Base-by-base conservation (phyloP, 1,140 invertebrate genomes). In the Ladona fulva region DNA sequence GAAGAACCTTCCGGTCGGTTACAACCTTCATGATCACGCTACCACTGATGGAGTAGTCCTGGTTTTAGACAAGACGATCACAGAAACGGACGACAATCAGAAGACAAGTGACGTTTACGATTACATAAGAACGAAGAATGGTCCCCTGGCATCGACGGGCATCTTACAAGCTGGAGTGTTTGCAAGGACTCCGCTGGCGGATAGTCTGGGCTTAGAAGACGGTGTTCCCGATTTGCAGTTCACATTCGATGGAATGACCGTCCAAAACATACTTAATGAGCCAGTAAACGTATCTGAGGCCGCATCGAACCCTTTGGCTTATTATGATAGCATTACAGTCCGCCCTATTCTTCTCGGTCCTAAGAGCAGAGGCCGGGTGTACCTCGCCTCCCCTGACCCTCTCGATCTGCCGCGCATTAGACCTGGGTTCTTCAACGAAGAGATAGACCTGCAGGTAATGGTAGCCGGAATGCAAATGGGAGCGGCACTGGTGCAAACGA, bases 21-120 rank as follows among this genome's bases (percentile, higher is more conserved):
- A 91, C 78, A 95, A 95, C 83, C 86, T 96, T 0, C 91, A 93
- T 81, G 93, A 94, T 83, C 93, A 95, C 80, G 87, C 85, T 10
- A 82, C 82, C 25, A 79, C 82, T 0, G 82, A 82, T 0, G 83
- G 84, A 22, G 52, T 66, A 12, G 52, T 66, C 16, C 12, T 66
- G 12, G 52, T 66, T 66, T 22, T 66, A 22, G 5, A 3, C 16
- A 66, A 66, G 22, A 66, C 52, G 3, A 22, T 22, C 16, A 66
- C 52, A 6, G 16, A 66, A 22, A 66, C 12, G 52, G 52, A 66
- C 12, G 16, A 16, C 52, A 22, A 66, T 16, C 52, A 66, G 52
- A 66, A 66, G 22, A 66, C 52, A 3, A 6, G 1, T 19, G 52
- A 66, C n/a, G 52, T 66, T 12, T 66, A 66, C 52, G 52, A 66